Evolutionary conservation across 1,140 invertebrate genomes (phyloP), one percentile per base, ranked within the genome.

Genomic region (Chlorops oryzae): DNA sequence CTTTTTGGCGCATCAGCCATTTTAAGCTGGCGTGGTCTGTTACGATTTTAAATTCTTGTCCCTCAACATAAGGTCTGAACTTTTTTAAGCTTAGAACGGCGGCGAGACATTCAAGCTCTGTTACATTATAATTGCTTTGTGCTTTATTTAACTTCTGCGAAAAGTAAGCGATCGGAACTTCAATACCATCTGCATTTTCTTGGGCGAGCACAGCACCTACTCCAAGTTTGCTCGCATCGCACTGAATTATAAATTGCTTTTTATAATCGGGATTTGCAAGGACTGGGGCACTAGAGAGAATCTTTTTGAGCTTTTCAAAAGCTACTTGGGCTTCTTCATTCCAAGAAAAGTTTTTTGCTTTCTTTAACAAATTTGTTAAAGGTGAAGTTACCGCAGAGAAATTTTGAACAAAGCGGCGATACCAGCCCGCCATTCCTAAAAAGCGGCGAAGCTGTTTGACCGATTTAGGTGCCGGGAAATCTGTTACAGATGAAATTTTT

Each of bases 391-490:
- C 38, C 1, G 51, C 44, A 0, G 74, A 57, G 54, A 77, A 79
- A 56, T 76, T 57, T n/a, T 57, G 56, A 25, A 77, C 62, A 51
- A 75, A 78, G 6, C 59, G 40, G 9, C 69, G 47, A 51, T 75
- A 75, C 54, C 72, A 76, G 4, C 61, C 60, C 1, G 68, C 58
- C 40, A 77, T 62, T 2, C 74, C 76, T 5, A 75, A 55, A 52
- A 78, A 76, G 32, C 67, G 44, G 23, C 62, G 40, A 3, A 66
- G 48, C 34, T 65, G 58, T 21, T 58, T 62, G 0, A 51, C 39
- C 0, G 52, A 61, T 47, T 43, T 59, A 3, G 63, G 64, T 12
- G 53, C 5, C 17, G 59, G 61, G 4, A 60, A 47, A 35, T 58
- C 59, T 3, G 34, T 23, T 21, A 70, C 35, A 21, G 23, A 5